Base-by-base conservation (phyloP, 2,888 invertebrate species). In the Myathropa florea region DNA sequence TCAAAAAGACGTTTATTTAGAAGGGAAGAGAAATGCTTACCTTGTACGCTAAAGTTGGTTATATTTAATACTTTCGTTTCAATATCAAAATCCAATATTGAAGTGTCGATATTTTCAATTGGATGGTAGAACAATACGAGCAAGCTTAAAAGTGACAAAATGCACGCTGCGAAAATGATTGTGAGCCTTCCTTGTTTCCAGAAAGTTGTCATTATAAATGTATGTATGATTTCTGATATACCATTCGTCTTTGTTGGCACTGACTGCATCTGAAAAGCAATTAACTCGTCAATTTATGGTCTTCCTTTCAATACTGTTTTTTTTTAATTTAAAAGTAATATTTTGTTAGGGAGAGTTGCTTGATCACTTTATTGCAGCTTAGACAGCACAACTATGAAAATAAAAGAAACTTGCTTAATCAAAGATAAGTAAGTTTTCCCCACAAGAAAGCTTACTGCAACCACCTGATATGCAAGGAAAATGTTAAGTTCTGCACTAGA, bases 41-140 rank as follows among this genome's bases (percentile, higher is more conserved):
- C 75, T 67, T 33, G 55, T 24, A 46, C 28, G 28, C 10, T 75
- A 75, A 75, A 81, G 36, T 63, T 57, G 10, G 12, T 57, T 57
- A 26, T 24, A 57, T 57, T 57, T 26, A 57, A 24, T 57, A 26
- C 57, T 23, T 10, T 57, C 24, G 14, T 57, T 24, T 57, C 57
- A 6, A 57, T 24, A 26, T 57, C 57, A 7, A 24, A 46, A 7
- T 46, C 46, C 18, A 60, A 33, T 60, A 33, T 36, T 53, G 57
- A 7, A 26, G 70, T 23, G 12, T 36, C 10, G n/a, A n/a, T n/a
- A 55, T 61, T 72, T 28, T 24, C 46, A 55, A 79, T 84, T 28
- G 89, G 88, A 88, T 89, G 75, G 87, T 88, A 89, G 46, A 90
- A 68, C 68, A 89, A 88, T 67, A 89, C 88, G 6, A 89, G 76